A percentile compares a stretch with the other conserved stretches of the same genome.
phyloP scores from a whole-genome alignment of 2,113 vertebrate genomes.

The Alectura lathami region DNA sequence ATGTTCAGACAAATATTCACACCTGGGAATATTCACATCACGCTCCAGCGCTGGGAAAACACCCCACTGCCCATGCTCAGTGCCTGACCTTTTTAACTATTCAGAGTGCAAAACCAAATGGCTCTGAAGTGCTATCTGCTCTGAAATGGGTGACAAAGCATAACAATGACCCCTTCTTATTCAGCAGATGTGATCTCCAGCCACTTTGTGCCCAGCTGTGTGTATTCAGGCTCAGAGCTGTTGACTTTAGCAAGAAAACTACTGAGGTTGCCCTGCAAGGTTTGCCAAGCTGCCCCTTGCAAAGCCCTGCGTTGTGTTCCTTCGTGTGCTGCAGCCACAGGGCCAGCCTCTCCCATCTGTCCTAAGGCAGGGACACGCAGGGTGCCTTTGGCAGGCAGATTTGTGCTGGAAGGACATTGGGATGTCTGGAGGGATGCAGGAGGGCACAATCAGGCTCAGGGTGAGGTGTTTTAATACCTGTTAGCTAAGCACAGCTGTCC shows the following conservation, averaged over 20 bases:
- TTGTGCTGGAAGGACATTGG: background rate
- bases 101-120: constrained; percentile 54
- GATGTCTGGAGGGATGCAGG: background rate
- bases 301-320: background rate
- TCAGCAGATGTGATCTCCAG: constrained; percentile 56
- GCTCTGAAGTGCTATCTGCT: constrained; percentile 47
- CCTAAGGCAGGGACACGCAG: background rate
- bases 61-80: constrained; percentile 12
- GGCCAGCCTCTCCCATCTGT: background rate
- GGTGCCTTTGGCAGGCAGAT: background rate
- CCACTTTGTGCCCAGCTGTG: constrained; percentile 56
- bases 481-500: background rate
- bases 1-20: constrained; percentile 18
- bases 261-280: background rate
- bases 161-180: constrained; percentile 58
- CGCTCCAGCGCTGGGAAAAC: background rate
- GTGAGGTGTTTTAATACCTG: background rate
- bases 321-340: background rate
- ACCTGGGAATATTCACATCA: constrained; percentile 61
- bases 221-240: constrained; percentile 53
- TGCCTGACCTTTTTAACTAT: constrained; percentile 64
- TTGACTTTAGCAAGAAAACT: constrained; percentile 45
- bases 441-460: background rate
- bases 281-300: background rate
- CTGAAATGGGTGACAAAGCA: constrained; percentile 55